Conservation (phyloP, 2,888 invertebrate genomes). For the Spisula subtruncata region DNA sequence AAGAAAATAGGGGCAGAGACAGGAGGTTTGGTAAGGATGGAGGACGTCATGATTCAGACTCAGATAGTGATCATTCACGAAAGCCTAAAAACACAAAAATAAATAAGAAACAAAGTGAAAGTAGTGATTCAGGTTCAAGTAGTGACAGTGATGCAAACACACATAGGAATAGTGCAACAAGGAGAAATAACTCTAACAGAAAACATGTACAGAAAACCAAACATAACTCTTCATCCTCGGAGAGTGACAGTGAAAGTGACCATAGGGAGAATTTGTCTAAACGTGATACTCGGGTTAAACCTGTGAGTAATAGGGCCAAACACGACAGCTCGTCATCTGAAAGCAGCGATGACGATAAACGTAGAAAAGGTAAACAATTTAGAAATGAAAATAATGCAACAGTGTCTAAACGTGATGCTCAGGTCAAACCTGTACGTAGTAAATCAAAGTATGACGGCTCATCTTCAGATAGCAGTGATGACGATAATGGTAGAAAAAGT, state of each 20-base stretch:
- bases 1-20: conserved; percentile 14
- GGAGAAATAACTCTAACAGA: not conserved
- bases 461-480: conserved; percentile 18
- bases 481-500: not conserved
- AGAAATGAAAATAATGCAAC: not conserved
- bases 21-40: not conserved
- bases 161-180: not conserved
- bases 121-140: not conserved
- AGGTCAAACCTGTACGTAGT: not conserved
- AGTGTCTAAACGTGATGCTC: not conserved
- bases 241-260: not conserved
- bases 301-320: not conserved
- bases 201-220: conserved; percentile 34
- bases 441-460: not conserved
- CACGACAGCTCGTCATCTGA: not conserved
- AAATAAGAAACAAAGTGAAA: not conserved
- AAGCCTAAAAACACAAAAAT: not conserved
- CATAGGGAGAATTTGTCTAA: not conserved
- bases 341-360: not conserved
- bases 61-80: conserved; percentile 31
- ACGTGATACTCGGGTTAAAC: not conserved
- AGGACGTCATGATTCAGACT: conserved; percentile 29
- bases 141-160: not conserved
- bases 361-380: not conserved
- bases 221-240: conserved; percentile 50